These are phyloP conservation scores for Tenualosa thibaudeaui DNA, from an alignment of 2,797 vertebrate species.

Conservation along the genomic window DNA sequence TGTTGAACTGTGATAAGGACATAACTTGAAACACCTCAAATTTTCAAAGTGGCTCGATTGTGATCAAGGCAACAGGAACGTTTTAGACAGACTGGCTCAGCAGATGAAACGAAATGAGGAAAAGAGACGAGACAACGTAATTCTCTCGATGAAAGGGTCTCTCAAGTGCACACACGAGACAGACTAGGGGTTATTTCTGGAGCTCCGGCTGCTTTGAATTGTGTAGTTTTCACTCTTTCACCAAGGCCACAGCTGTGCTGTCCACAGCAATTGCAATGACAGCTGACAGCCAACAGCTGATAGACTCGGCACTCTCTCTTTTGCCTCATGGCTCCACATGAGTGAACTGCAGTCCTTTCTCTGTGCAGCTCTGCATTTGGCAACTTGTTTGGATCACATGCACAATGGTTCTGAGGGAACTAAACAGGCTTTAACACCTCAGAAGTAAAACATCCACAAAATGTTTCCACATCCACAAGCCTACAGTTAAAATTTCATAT, in stretches of 20 bases:
- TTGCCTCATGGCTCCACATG: no score
- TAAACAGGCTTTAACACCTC: background rate
- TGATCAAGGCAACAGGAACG: background rate
- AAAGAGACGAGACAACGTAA: background rate
- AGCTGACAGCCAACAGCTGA: conserved; percentile 22
- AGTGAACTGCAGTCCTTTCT: background rate
- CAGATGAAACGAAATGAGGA: background rate
- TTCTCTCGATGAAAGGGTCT: background rate
- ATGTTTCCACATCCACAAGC: background rate
- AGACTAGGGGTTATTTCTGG: background rate
- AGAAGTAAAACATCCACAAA: background rate
- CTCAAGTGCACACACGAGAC: background rate
- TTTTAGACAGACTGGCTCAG: background rate
- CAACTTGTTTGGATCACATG: background rate
- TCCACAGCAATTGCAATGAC: conserved; percentile 17
- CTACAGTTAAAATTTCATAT: background rate
- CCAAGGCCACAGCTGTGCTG: background rate
- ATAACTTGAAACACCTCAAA: background rate
- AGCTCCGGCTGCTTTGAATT: background rate
- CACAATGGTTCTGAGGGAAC: background rate
- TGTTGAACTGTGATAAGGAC: background rate
- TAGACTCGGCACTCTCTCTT: conserved; percentile 5
- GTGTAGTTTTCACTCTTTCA: background rate
- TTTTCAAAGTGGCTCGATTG: background rate
- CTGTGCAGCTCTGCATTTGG: conserved; percentile 9